A percentile compares a stretch with the other conserved stretches of the same genome.
Conservation (phyloP, 2,888 invertebrate genomes). For the Platycnemis pennipes region DNA sequence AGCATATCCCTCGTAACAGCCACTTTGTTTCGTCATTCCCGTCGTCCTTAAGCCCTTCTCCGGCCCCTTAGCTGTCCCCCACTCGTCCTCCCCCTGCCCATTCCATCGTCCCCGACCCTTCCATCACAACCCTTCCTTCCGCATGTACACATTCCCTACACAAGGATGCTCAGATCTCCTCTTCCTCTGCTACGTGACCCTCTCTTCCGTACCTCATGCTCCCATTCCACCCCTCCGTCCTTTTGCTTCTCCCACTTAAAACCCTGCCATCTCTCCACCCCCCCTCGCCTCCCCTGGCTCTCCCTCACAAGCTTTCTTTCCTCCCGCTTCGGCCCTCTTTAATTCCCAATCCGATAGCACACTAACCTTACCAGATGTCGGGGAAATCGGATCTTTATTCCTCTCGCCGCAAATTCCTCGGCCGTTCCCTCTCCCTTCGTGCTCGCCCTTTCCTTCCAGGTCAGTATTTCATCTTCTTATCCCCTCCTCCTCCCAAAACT, state of each 20-base stretch:
- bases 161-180: neutral
- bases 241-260: neutral
- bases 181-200: constrained; percentile 1
- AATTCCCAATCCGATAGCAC: neutral
- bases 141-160: neutral
- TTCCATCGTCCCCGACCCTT: neutral
- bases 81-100: neutral
- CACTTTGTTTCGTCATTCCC: constrained; percentile 41
- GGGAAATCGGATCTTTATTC: constrained; percentile 3
- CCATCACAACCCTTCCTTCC: neutral
- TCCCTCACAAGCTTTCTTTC: neutral
- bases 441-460: neutral
- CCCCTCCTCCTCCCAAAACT: neutral
- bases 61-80: neutral
- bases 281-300: neutral
- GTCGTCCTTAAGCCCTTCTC: neutral
- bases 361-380: constrained; percentile 6
- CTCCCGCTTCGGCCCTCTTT: neutral
- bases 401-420: neutral
- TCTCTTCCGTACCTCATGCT: neutral
- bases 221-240: neutral
- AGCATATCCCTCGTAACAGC: constrained; percentile 48
- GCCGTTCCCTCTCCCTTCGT: neutral
- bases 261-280: neutral
- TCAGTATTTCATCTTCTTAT: neutral